Evolutionary conservation across 2,797 vertebrate genomes (phyloP), one percentile per base, ranked within the genome.

Genomic region (Parambassis ranga): DNA sequence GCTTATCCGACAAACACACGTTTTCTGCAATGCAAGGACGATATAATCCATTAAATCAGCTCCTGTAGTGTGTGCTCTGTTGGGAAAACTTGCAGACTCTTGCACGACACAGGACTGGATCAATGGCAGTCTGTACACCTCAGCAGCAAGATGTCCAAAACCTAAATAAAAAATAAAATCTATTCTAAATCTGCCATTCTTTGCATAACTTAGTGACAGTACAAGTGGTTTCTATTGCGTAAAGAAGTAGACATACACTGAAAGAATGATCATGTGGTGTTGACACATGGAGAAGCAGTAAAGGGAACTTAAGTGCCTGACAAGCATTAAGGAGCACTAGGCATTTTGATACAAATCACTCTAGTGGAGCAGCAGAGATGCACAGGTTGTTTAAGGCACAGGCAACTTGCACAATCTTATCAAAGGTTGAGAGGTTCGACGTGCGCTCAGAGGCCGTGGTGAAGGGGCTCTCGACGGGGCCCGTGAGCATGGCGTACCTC

Each of bases 361-460:
- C 90, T 0, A 92, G 83, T 0, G 91, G 90, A 24, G 89, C 88
- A 41, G 92, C 91, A 38, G 92, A 93, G 81, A 92, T 93, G 71
- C 91, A 93, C 82, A 93, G 85, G 84, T 93, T 92, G 89, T 93
- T 93, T 88, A 92, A 91, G 91, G 92, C 92, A 90, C 92, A 93
- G 41, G 91, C 90, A 8, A 93, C 92, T 79, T 92, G 90, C 28
- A 92, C 90, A 30, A 93, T 92, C 83, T 91, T 92, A 77, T 93
- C 92, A 42, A 93, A 93, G 48, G 91, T 92, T 0, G 86, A 90
- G 70, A 91, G 88, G 82, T 82, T 90, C 0, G 89, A 90, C 10
- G 79, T 76, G 67, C 84, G 85, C 75, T 92, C 91, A 0, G 83
- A 27, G 20, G 79, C 71, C 0, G 87, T 36, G 78, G 87, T 89